phyloP scores from a whole-genome alignment of 1,140 invertebrate genomes.

The Lucilia sericata region DNA sequence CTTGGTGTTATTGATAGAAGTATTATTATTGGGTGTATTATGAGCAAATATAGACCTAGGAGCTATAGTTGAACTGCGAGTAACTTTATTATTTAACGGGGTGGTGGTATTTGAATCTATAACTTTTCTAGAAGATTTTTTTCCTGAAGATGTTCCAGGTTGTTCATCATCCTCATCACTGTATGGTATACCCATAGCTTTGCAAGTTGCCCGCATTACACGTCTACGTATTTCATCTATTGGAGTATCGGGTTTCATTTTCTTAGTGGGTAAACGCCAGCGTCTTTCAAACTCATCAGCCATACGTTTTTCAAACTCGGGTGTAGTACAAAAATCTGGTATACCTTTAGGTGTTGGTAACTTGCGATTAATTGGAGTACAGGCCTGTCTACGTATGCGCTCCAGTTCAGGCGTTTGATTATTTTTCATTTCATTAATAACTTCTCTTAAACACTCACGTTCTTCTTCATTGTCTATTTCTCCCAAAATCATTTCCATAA shows the following conservation, averaged over 20 bases:
- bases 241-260: slow-evolving; percentile 61
- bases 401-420: slow-evolving; percentile 65
- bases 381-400: slow-evolving; percentile 59
- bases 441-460: slow-evolving; percentile 59
- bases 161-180: slow-evolving; percentile 40
- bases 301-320: slow-evolving; percentile 63
- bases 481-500: slow-evolving; percentile 57
- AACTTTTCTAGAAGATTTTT: slow-evolving; percentile 41
- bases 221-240: slow-evolving; percentile 59
- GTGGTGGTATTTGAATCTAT: background rate
- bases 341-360: slow-evolving; percentile 55
- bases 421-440: slow-evolving; percentile 62
- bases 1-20: background rate
- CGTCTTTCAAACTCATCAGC: slow-evolving; percentile 62
- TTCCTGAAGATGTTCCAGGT: slow-evolving; percentile 31
- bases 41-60: slow-evolving; percentile 45
- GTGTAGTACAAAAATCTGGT: slow-evolving; percentile 62
- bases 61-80: background rate
- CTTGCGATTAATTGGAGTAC: slow-evolving; percentile 59
- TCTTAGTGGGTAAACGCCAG: slow-evolving; percentile 62
- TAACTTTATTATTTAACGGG: slow-evolving; percentile 2
- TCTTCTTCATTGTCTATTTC: slow-evolving; percentile 57
- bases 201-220: slow-evolving; percentile 61
- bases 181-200: slow-evolving; percentile 61
- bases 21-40: background rate